A percentile compares a stretch with the other conserved stretches of the same genome.
phyloP scores from a whole-genome alignment of 2,113 vertebrate species.

The Haemorhous mexicanus region DNA sequence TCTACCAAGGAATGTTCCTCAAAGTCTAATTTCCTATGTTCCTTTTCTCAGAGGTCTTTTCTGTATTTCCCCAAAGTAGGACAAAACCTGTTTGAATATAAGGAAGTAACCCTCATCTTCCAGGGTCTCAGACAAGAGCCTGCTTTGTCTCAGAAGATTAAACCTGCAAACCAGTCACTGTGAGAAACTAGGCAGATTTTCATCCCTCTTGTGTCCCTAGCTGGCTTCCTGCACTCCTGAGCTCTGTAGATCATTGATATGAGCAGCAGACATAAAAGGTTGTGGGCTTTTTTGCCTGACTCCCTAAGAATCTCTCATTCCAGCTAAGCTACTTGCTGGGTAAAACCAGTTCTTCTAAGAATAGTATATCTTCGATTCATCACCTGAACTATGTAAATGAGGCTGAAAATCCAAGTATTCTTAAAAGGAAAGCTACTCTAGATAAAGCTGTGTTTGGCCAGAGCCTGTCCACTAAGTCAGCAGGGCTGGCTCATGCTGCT shows the following conservation, averaged over 20 bases:
- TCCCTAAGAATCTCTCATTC: background rate
- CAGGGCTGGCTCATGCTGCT: background rate
- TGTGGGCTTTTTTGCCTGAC: background rate
- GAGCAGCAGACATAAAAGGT: background rate
- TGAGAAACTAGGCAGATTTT: background rate
- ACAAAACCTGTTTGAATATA: background rate
- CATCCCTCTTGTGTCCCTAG: background rate
- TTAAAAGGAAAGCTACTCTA: background rate
- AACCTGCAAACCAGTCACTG: background rate
- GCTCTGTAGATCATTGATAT: background rate
- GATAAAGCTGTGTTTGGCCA: background rate
- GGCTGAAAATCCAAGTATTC: slow-evolving; percentile 21
- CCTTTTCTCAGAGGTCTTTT: background rate
- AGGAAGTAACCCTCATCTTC: background rate
- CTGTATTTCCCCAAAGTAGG: background rate
- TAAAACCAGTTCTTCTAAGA: slow-evolving; percentile 13
- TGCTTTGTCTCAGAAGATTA: background rate
- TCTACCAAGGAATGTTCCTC: background rate
- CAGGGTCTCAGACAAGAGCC: background rate
- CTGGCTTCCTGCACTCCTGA: background rate
- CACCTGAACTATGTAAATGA: slow-evolving; percentile 47
- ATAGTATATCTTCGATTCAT: background rate
- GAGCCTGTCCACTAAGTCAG: background rate
- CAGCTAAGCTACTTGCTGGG: background rate
- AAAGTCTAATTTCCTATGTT: background rate